phyloP scores from a whole-genome alignment of 2,113 vertebrate species.

The Rhinolophus sinicus region DNA sequence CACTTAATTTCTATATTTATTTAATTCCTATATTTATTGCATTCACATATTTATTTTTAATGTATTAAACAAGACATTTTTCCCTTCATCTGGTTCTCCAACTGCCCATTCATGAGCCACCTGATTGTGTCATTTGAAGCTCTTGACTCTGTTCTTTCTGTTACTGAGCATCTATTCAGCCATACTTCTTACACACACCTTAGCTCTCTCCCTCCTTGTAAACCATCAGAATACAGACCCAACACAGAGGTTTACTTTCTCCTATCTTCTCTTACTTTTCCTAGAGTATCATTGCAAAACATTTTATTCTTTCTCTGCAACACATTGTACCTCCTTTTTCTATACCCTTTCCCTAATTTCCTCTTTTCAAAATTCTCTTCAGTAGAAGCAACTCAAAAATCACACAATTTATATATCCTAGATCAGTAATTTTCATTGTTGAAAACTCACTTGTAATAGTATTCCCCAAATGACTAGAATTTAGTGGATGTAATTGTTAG shows the following conservation, averaged over 20 bases:
- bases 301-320: background rate
- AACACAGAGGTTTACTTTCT: background rate
- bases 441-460: background rate
- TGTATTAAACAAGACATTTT: background rate
- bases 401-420: background rate
- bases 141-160: background rate
- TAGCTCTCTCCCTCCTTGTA: background rate
- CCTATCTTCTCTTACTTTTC: background rate
- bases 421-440: background rate
- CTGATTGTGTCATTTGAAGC: background rate
- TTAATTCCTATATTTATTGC: background rate
- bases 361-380: background rate
- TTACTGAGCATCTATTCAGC: background rate
- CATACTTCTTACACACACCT: background rate
- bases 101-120: background rate
- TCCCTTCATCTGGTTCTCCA: background rate
- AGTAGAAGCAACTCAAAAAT: constrained; percentile 13
- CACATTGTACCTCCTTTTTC: background rate
- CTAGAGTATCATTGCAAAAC: background rate
- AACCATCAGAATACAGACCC: background rate
- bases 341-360: background rate
- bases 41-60: background rate
- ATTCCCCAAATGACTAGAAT: background rate
- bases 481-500: background rate
- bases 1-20: background rate